Evolutionary conservation across 2,797 vertebrate species (phyloP), one percentile per base, ranked within the genome.

Genomic region (Molossus molossus): DNA sequence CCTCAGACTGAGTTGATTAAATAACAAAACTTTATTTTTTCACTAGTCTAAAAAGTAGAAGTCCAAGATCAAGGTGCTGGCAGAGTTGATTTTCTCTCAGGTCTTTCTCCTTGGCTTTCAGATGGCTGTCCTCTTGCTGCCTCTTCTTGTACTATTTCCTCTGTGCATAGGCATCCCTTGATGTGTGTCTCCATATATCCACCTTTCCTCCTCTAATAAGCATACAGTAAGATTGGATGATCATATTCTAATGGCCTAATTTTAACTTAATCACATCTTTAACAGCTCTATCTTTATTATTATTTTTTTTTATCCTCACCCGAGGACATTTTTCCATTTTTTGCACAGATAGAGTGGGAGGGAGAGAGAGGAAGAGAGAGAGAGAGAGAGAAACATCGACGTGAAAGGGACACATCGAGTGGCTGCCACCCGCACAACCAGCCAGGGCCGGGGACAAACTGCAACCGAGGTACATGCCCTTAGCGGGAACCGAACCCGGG

Each of bases 11-110:
- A 45, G 48, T 62, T 18, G 27, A 55, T 92, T 94, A 69, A 79
- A 87, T 45, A 82, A 25, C 23, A 87, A 50, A 94, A n/a, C 20
- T 73, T 79, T 84, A 75, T 76, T 76, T 92, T 94, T 45, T 86
- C 37, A 33, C 25, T 69, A 11, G 86, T 90, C 48, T 79, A 18
- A 48, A 87, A 67, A 27, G n/a, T 29, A 5, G 40, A 93, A 93
- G 65, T 83, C 57, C 64, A 83, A 58, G 9, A 83, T 50, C 14
- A 84, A 84, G 18, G 17, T 37, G 9, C 53, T 86, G 20, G 21
- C 3, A 27, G 11, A 29, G 29, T 84, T 64, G 72, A 55, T 85
- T 55, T 81, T 65, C 33, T 72, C 23, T 85, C 23, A 18, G 10
- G 14, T 23, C 17, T 89, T n/a, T 90, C 55, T 53, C 12, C 11